A percentile compares a stretch with the other conserved stretches of the same genome.
Evolutionary conservation across 35 echinoderm and acorn worm genomes (phyloP).

Genomic region (Chiridota heheva): DNA sequence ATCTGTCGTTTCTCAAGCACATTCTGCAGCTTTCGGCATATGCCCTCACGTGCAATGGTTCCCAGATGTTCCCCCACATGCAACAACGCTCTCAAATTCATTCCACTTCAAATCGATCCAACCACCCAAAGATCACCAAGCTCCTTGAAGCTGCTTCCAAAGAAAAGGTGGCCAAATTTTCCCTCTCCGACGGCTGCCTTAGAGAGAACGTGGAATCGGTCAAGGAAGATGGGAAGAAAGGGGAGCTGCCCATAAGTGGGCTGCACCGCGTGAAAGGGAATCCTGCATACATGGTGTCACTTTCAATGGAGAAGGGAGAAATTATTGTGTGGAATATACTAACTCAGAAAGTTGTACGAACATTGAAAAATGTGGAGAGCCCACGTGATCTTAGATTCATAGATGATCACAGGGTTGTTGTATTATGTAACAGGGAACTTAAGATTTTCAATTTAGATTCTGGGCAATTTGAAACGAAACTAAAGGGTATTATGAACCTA

Average conservation of each 20-base stretch:
- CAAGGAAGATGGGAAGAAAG: neutral
- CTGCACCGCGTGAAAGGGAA: conserved; percentile 64
- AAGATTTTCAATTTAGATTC: conserved; percentile 87
- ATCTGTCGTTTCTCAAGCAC: conserved; percentile 65
- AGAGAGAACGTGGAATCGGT: conserved; percentile 17
- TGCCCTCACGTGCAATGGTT: conserved; percentile 69
- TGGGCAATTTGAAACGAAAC: conserved; percentile 78
- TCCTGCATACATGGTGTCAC: conserved; percentile 75
- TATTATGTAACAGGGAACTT: conserved; percentile 89
- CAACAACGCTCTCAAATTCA: conserved; percentile 57
- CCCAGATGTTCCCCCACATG: conserved; percentile 79
- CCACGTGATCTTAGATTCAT: conserved; percentile 84
- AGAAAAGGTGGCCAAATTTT: conserved; percentile 72
- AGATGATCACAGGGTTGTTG: conserved; percentile 74
- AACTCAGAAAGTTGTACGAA: conserved; percentile 54
- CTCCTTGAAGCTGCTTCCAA: conserved; percentile 63
- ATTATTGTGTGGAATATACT: conserved; percentile 54
- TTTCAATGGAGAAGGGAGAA: conserved; percentile 64
- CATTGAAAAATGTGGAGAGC: conserved; percentile 65
- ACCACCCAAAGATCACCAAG: conserved; percentile 69
- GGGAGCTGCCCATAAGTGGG: conserved; percentile 33
- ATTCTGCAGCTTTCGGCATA: conserved; percentile 82
- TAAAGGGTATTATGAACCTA: conserved; percentile 93
- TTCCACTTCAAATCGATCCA: conserved; percentile 44
- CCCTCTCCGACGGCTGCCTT: conserved; percentile 65